Evolutionary conservation across 1,140 invertebrate genomes (phyloP).

Genomic region (Drosophila truncata): DNA sequence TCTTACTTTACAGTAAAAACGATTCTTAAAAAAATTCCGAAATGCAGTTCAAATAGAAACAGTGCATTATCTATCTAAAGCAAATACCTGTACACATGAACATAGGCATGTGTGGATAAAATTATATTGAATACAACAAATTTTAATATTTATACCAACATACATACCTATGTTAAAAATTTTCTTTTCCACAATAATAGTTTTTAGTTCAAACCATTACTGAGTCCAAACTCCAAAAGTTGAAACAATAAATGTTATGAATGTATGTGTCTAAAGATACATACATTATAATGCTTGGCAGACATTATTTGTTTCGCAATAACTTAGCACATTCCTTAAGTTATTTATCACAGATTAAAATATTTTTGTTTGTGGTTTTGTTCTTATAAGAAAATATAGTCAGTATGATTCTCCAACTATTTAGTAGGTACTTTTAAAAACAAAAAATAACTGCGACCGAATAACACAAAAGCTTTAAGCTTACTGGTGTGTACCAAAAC

Average conservation of each 20-base stretch:
- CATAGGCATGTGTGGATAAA: neutral
- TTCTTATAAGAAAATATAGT: neutral
- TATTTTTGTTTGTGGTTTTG: neutral
- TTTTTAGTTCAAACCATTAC: conserved; percentile 1
- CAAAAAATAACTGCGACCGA: conserved; percentile 5
- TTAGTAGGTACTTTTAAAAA: neutral
- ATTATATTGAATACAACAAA: neutral
- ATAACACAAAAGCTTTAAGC: conserved; percentile 18
- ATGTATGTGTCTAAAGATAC: neutral
- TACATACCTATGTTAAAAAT: neutral
- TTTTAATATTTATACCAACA: neutral
- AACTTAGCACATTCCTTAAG: neutral
- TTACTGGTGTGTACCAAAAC: conserved; percentile 2
- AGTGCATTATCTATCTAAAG: neutral
- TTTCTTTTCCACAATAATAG: neutral
- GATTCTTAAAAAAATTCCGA: neutral
- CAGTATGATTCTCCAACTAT: conserved; percentile 1
- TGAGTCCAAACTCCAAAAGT: conserved; percentile 1
- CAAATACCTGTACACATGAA: neutral
- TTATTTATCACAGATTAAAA: conserved; percentile 6
- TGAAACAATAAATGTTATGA: neutral
- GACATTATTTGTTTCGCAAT: neutral
- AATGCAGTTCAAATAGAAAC: neutral
- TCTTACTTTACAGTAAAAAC: neutral
- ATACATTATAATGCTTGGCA: neutral